Evolutionary conservation across 1,140 invertebrate species (phyloP).

Genomic region (Ephestia elutella): DNA sequence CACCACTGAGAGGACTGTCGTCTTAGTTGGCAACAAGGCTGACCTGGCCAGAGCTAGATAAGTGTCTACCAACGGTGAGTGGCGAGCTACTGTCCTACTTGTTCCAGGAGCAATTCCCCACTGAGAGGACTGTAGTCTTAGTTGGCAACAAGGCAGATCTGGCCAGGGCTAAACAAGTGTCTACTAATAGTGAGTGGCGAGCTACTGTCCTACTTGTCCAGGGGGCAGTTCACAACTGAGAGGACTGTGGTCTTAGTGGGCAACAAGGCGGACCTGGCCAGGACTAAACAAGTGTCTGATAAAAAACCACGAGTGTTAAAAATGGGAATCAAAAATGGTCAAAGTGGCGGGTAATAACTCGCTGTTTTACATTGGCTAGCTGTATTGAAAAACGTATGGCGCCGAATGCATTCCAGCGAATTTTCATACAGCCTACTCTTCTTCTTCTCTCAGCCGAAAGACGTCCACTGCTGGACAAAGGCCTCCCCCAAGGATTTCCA

Average conservation of each 20-base stretch:
- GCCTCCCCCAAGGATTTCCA: too few relatives aligned
- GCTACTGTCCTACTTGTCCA: constrained; percentile 86
- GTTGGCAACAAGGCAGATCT: constrained; percentile 96
- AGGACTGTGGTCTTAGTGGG: constrained; percentile 93
- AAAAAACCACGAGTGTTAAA: too few relatives aligned
- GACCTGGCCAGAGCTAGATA: constrained; percentile 90
- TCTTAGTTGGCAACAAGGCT: constrained; percentile 95
- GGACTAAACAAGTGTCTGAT: constrained; percentile 85
- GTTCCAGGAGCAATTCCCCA: constrained; percentile 85
- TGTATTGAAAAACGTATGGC: too few relatives aligned
- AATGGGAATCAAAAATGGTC: too few relatives aligned
- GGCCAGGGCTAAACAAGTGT: constrained; percentile 87
- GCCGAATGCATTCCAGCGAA: too few relatives aligned
- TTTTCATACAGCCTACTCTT: too few relatives aligned
- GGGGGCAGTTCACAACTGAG: constrained; percentile 85
- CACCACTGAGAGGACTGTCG: constrained; percentile 87
- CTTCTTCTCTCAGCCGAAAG: too few relatives aligned
- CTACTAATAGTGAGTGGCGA: constrained; percentile 87
- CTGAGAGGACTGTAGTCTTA: constrained; percentile 89
- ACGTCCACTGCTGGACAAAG: too few relatives aligned
- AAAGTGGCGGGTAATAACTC: too few relatives aligned
- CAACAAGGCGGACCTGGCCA: constrained; percentile 95
- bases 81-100: constrained; percentile 88
- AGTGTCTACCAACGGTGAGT: constrained; percentile 85
- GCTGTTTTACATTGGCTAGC: too few relatives aligned